A percentile compares a stretch with the other conserved stretches of the same genome.
These are phyloP conservation scores for Mythimna ferrago DNA, from an alignment of 2,888 invertebrate genomes.

Conservation along the genomic window DNA sequence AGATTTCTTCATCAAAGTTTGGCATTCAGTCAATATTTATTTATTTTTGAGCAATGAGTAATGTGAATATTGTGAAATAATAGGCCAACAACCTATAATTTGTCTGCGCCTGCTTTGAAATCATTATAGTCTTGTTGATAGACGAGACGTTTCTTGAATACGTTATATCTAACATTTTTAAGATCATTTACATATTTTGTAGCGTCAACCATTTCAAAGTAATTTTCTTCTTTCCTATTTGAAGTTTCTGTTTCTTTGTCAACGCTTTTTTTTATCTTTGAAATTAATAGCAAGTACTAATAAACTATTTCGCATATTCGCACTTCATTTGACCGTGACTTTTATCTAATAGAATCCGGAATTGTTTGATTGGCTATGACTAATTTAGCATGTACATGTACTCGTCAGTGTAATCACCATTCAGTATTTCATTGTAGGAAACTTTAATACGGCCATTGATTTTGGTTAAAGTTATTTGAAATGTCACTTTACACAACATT, in stretches of 20 bases:
- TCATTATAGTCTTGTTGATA: conserved; percentile 11
- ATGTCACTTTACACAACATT: neutral
- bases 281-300: neutral
- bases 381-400: conserved; percentile 19
- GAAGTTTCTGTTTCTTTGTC: neutral
- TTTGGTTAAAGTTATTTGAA: neutral
- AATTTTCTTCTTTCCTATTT: neutral
- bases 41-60: conserved; percentile 31
- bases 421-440: neutral
- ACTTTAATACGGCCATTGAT: neutral
- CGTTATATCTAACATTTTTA: neutral
- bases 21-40: conserved; percentile 60
- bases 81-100: conserved; percentile 45
- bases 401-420: neutral
- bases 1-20: conserved; percentile 45
- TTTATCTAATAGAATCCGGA: conserved; percentile 1
- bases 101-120: conserved; percentile 39
- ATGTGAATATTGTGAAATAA: conserved; percentile 42
- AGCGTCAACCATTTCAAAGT: neutral
- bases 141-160: conserved; percentile 6
- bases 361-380: conserved; percentile 4
- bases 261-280: conserved; percentile 9
- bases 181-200: neutral
- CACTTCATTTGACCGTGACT: neutral
- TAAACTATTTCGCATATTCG: conserved; percentile 7